Percentiles rank a stretch among this genome's conserved stretches.
phyloP scores from a whole-genome alignment of 1,140 invertebrate genomes.

The Dolichoris vasculosae region DNA sequence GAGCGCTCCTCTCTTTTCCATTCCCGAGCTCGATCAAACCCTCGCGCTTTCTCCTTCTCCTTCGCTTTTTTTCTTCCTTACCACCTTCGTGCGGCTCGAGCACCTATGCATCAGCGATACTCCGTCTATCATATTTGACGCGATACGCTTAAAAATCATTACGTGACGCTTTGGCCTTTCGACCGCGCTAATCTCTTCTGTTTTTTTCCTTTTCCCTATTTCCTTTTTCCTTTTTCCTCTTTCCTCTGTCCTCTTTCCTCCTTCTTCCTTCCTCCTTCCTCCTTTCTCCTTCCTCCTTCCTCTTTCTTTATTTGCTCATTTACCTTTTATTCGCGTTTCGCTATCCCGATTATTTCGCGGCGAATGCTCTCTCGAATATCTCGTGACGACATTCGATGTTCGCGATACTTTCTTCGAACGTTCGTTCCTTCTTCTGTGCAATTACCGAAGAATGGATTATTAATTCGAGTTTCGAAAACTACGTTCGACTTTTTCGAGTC shows the following conservation, averaged over 20 bases:
- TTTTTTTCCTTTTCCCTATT: neutral
- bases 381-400: neutral
- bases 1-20: neutral
- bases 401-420: neutral
- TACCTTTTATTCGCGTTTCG: neutral
- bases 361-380: neutral
- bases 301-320: neutral
- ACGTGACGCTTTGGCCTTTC: slow-evolving; percentile 2
- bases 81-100: neutral
- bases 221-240: too few species aligned
- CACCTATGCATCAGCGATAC: slow-evolving; percentile 12
- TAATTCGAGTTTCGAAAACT: too few species aligned
- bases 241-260: too few species aligned
- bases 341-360: neutral
- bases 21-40: neutral
- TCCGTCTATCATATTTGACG: neutral
- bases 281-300: neutral
- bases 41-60: neutral
- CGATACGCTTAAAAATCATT: slow-evolving; percentile 5
- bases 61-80: neutral
- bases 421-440: neutral
- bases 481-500: too few species aligned
- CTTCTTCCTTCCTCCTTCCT: too few species aligned
- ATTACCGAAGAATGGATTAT: too few species aligned
- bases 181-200: neutral